Evolutionary conservation across 2,888 invertebrate genomes (phyloP), one percentile per base, ranked within the genome.

Genomic region (Helleia helle): DNA sequence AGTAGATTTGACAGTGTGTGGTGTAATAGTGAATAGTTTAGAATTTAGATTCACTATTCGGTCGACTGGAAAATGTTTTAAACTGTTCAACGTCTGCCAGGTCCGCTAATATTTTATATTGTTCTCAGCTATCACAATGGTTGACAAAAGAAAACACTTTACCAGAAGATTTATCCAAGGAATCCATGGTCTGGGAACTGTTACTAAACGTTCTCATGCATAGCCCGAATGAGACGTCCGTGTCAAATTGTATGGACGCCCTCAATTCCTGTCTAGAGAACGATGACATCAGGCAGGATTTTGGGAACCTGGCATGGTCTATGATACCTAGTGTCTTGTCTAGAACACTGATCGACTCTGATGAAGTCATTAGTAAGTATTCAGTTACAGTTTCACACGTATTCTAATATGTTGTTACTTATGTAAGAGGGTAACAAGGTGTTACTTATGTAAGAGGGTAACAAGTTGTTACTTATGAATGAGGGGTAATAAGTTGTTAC

Each of bases 81-180:
- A n/a, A n/a, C n/a, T n/a, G n/a, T n/a, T n/a, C n/a, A n/a, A n/a
- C n/a, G n/a, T n/a, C n/a, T n/a, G n/a, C n/a, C n/a, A n/a, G n/a
- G n/a, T n/a, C n/a, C n/a, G n/a, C n/a, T n/a, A n/a, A n/a, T n/a
- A n/a, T n/a, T n/a, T n/a, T n/a, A n/a, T n/a, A n/a, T n/a, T n/a
- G n/a, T 22, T 5, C 24, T 31, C 36, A 83, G 84, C 48, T 83
- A 9, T 68, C 75, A 4, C 67, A 79, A 59, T 83, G 84, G 84
- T 58, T 84, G 0, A 67, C 69, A 54, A 59, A 47, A 0, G 81
- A 81, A 55, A 67, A 72, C 36, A 54, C 59, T 0, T 42, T 84
- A n/a, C 83, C 83, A 3, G 50, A 58, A 1, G 77, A 75, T 6
- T 56, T 84, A 7, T 61, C 65, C 41, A 54, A 58, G 7, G 63